A percentile compares a stretch with the other conserved stretches of the same genome.
Conservation (phyloP, 2,113 vertebrate genomes). For the Bos indicus region DNA sequence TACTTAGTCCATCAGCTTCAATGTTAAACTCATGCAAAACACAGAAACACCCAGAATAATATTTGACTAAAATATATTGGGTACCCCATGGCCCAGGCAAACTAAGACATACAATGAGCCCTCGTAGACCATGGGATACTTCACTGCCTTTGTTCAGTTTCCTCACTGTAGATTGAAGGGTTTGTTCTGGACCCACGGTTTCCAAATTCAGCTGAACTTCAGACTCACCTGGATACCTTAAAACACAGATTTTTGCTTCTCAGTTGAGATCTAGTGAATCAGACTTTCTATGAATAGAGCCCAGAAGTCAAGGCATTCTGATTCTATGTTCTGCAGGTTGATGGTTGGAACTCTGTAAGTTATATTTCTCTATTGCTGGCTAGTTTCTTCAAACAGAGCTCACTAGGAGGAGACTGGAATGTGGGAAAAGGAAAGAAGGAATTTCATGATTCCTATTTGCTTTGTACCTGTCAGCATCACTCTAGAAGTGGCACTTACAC, state of each 20-base stretch:
- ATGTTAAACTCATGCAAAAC: background rate
- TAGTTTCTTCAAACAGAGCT: background rate
- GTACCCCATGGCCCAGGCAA: background rate
- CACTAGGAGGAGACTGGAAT: background rate
- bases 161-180: background rate
- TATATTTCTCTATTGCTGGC: background rate
- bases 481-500: background rate
- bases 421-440: background rate
- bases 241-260: background rate
- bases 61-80: background rate
- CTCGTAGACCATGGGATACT: background rate
- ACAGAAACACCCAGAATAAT: background rate
- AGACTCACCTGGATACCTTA: background rate
- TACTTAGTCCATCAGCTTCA: background rate
- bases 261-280: background rate
- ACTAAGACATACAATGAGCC: background rate
- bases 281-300: background rate
- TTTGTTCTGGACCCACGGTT: background rate
- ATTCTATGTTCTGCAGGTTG: background rate
- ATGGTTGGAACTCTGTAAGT: background rate
- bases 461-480: background rate
- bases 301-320: background rate
- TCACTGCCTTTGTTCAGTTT: background rate
- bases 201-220: background rate
- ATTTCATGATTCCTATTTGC: background rate